A percentile compares a stretch with the other conserved stretches of the same genome.
Conservation (phyloP, 2,888 invertebrate species). For the Halocaridina rubra region DNA sequence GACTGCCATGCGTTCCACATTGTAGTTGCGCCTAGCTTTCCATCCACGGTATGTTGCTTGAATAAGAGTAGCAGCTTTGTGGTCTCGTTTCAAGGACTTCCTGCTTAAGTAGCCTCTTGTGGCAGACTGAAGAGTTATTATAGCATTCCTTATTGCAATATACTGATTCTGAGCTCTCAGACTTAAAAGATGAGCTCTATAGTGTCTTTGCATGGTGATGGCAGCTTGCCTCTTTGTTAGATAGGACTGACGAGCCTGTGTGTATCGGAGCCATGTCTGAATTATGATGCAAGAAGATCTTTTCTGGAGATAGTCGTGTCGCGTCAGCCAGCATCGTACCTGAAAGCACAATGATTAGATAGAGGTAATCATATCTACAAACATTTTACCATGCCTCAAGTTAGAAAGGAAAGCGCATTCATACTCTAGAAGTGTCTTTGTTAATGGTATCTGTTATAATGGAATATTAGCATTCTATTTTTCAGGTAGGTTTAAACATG, state of each 20-base stretch:
- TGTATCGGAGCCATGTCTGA: conserved; percentile 12
- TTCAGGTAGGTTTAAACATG: too few relatives aligned
- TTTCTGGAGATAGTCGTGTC: not conserved
- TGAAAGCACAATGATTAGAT: not conserved
- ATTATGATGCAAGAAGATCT: not conserved
- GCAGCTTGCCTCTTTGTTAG: not conserved
- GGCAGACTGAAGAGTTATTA: conserved; percentile 20
- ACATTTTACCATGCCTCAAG: too few relatives aligned
- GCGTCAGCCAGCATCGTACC: conserved; percentile 34
- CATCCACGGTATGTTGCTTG: not conserved
- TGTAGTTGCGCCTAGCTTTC: not conserved
- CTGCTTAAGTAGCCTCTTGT: conserved; percentile 29
- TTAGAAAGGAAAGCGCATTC: too few relatives aligned
- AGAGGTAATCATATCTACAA: not conserved
- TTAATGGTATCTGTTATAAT: too few relatives aligned
- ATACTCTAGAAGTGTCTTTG: too few relatives aligned
- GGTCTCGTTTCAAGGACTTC: not conserved
- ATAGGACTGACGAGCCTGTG: not conserved
- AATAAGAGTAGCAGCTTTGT: conserved; percentile 15
- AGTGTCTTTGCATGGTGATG: not conserved
- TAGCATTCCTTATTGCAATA: not conserved
- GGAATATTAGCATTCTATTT: too few relatives aligned
- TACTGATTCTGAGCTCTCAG: not conserved
- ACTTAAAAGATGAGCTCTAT: too few relatives aligned
- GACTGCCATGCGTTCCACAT: not conserved